A percentile compares a stretch with the other conserved stretches of the same genome.
Conservation (phyloP, 1,140 invertebrate genomes). For the Agrilus planipennis region DNA sequence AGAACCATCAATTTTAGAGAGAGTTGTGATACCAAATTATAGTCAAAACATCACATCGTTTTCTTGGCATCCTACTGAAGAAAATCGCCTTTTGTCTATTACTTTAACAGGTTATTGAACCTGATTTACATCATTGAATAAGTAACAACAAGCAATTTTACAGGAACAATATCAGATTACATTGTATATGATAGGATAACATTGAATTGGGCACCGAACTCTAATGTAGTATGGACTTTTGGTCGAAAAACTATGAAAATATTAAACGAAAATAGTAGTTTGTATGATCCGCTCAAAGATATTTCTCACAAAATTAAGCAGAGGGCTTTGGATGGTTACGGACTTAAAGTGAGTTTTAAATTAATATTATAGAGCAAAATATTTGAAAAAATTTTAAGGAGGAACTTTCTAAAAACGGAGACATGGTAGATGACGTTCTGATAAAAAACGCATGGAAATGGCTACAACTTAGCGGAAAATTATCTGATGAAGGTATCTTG, state of each 20-base stretch:
- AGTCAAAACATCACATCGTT: slow-evolving; percentile 53
- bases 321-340: slow-evolving; percentile 63
- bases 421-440: slow-evolving; percentile 46
- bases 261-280: slow-evolving; percentile 19
- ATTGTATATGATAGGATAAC: slow-evolving; percentile 71
- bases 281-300: slow-evolving; percentile 49
- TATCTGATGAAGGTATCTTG: slow-evolving; percentile 51
- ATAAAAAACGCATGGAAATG: slow-evolving; percentile 62
- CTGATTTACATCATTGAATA: neutral
- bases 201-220: slow-evolving; percentile 60
- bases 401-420: slow-evolving; percentile 51
- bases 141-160: slow-evolving; percentile 16
- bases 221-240: slow-evolving; percentile 61
- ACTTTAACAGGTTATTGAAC: slow-evolving; percentile 40
- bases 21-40: slow-evolving; percentile 48
- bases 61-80: slow-evolving; percentile 70
- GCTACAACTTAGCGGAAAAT: slow-evolving; percentile 55
- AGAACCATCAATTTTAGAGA: slow-evolving; percentile 63
- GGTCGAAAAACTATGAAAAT: slow-evolving; percentile 55
- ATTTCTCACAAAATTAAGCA: slow-evolving; percentile 60
- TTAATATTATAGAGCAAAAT: neutral
- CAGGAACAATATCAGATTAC: slow-evolving; percentile 53
- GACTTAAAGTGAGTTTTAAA: slow-evolving; percentile 48
- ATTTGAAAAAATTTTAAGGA: slow-evolving; percentile 28
- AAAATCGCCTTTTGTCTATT: slow-evolving; percentile 62